Evolutionary conservation across 1,140 invertebrate genomes (phyloP).

Genomic region (Calliphora vicina): DNA sequence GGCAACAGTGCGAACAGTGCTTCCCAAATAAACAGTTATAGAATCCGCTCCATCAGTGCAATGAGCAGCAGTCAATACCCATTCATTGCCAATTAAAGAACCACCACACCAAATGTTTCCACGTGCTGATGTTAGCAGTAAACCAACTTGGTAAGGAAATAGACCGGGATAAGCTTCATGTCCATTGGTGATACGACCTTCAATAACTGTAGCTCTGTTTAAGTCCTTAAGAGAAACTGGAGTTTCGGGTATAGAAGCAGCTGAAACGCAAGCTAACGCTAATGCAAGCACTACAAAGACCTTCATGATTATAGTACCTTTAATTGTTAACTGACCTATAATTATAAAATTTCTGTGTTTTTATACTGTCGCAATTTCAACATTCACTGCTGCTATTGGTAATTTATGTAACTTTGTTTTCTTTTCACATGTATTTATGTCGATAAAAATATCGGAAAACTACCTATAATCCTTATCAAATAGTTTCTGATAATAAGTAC

Average conservation of each 20-base stretch:
- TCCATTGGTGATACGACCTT: constrained; percentile 15
- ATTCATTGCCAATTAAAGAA: constrained; percentile 65
- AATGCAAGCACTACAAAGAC: constrained; percentile 53
- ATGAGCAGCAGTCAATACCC: constrained; percentile 63
- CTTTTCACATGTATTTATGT: too few species aligned
- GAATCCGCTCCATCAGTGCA: constrained; percentile 61
- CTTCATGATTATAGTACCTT: constrained; percentile 45
- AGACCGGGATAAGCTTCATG: constrained; percentile 46
- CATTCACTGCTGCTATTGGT: too few species aligned
- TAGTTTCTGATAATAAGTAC: too few species aligned
- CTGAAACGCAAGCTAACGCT: constrained; percentile 51
- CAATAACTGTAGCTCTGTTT: not conserved
- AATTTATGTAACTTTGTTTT: too few species aligned
- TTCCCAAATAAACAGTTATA: constrained; percentile 53
- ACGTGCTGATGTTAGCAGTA: not conserved
- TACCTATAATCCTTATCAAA: too few species aligned
- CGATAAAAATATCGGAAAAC: too few species aligned
- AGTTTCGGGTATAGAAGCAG: constrained; percentile 46
- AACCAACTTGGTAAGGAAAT: constrained; percentile 23
- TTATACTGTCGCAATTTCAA: too few species aligned
- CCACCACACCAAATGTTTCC: constrained; percentile 65
- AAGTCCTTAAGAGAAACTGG: constrained; percentile 41
- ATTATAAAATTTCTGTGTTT: not conserved
- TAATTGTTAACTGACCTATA: not conserved
- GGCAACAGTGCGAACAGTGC: constrained; percentile 48